These are phyloP conservation scores for Botia kubotai DNA, from an alignment of 2,797 vertebrate species.

Conservation along the genomic window DNA sequence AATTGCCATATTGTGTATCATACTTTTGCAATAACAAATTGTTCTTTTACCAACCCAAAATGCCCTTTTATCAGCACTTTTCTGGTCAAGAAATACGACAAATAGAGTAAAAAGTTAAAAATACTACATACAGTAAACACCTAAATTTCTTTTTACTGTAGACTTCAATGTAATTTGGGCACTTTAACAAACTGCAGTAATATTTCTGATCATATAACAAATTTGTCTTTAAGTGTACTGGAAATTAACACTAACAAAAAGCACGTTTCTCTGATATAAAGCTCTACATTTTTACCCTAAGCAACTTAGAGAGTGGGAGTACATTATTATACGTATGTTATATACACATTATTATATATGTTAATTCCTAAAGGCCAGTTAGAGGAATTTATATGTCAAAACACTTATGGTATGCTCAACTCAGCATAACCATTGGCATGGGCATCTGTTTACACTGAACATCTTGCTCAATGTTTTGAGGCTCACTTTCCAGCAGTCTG, in stretches of 20 bases:
- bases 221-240: background rate
- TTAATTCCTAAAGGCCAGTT: background rate
- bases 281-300: background rate
- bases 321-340: background rate
- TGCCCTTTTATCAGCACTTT: no score
- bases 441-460: background rate
- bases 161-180: background rate
- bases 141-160: background rate
- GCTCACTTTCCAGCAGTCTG: background rate
- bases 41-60: background rate
- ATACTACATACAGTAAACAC: background rate
- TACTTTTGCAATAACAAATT: background rate
- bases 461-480: background rate
- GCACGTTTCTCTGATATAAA: background rate
- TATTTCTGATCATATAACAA: background rate
- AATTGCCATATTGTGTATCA: background rate
- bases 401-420: background rate
- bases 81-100: background rate
- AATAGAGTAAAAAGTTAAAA: background rate
- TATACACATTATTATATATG: no score
- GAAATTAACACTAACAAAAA: background rate
- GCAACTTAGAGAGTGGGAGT: background rate
- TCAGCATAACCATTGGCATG: background rate
- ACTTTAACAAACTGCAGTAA: background rate
- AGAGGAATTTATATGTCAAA: conserved; percentile 28